Conservation (phyloP, 2,797 vertebrate species). For the Acipenser transmontanus region DNA sequence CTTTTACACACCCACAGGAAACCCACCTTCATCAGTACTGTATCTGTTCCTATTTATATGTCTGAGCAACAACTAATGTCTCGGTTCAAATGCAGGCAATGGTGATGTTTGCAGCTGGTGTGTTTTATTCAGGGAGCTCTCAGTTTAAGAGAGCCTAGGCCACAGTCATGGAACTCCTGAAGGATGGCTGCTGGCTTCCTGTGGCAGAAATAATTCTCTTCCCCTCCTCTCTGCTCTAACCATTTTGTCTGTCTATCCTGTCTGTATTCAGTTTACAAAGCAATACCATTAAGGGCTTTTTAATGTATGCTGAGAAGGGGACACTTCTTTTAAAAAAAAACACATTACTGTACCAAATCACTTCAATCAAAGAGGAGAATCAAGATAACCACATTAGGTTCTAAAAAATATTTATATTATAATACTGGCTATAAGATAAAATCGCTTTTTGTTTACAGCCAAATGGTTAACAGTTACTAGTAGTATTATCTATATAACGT, state of each 20-base stretch:
- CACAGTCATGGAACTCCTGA: constrained; percentile 85
- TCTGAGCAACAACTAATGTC: constrained; percentile 83
- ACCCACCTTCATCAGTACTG: constrained; percentile 46
- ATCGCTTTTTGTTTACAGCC: too few species aligned
- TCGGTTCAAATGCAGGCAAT: constrained; percentile 92
- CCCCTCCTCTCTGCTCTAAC: constrained; percentile 71
- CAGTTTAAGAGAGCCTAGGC: constrained; percentile 77
- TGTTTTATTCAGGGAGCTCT: constrained; percentile 35
- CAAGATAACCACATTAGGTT: too few species aligned
- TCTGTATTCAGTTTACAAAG: constrained; percentile 67
- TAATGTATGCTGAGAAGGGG: constrained; percentile 61
- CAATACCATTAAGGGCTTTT: constrained; percentile 65
- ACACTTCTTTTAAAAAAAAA: too few species aligned
- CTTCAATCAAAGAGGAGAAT: too few species aligned
- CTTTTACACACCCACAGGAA: constrained; percentile 65
- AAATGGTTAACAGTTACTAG: too few species aligned
- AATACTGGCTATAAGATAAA: too few species aligned
- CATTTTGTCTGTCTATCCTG: constrained; percentile 76
- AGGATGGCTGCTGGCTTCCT: constrained; percentile 99
- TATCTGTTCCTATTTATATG: constrained; percentile 58
- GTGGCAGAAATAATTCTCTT: constrained; percentile 86
- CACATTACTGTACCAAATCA: too few species aligned
- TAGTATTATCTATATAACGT: too few species aligned
- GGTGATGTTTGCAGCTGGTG: constrained; percentile 66
- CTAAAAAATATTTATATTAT: too few species aligned